phyloP scores from a whole-genome alignment of 2,113 vertebrate species.

The Dipodomys spectabilis region DNA sequence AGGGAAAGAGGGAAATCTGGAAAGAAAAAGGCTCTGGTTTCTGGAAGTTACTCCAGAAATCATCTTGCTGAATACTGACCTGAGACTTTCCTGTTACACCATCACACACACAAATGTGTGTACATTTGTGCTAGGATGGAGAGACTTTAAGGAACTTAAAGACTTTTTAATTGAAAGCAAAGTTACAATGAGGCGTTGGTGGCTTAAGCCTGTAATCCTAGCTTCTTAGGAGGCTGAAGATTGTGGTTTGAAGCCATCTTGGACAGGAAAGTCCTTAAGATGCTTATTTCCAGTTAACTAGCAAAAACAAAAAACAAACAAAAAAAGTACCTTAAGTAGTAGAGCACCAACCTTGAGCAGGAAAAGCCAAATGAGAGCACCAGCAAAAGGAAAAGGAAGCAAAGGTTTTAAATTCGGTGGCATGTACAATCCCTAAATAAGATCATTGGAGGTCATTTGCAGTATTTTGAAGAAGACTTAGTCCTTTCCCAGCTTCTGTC shows the following conservation, averaged over 20 bases:
- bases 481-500: background rate
- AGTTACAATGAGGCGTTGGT: too few relatives aligned
- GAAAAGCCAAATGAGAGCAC: background rate
- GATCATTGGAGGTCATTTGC: background rate
- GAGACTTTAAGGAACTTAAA: background rate
- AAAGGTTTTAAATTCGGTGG: background rate
- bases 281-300: too few relatives aligned
- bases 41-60: background rate
- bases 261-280: too few relatives aligned
- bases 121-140: conserved; percentile 51
- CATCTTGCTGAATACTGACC: background rate
- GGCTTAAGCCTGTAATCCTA: too few relatives aligned
- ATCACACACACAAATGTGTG: conserved; percentile 14
- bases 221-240: too few relatives aligned
- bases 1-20: conserved; percentile 59
- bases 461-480: background rate
- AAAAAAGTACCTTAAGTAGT: too few relatives aligned
- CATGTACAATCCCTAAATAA: background rate
- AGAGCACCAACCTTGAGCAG: too few relatives aligned
- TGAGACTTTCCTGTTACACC: background rate
- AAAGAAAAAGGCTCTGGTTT: conserved; percentile 62
- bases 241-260: too few relatives aligned
- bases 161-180: too few relatives aligned
- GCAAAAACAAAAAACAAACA: too few relatives aligned
- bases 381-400: too few relatives aligned